These are phyloP conservation scores for Sthenelais limicola DNA, from an alignment of 2,888 invertebrate genomes.

Conservation along the genomic window DNA sequence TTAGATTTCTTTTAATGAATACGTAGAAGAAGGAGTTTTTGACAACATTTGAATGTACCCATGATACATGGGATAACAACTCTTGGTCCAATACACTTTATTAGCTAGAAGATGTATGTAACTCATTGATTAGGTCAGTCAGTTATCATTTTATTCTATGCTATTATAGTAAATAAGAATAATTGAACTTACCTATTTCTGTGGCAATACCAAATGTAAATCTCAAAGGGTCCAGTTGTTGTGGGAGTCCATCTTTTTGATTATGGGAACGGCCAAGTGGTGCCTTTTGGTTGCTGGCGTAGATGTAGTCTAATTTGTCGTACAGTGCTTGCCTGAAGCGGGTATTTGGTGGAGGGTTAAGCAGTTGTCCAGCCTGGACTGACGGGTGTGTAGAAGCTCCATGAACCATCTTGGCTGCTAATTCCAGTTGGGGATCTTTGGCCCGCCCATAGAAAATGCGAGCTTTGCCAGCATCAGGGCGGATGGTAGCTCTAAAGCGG, in stretches of 20 bases:
- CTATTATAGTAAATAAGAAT: too few relatives aligned
- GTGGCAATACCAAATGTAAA: constrained; percentile 68
- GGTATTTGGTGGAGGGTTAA: constrained; percentile 67
- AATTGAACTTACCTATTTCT: constrained; percentile 61
- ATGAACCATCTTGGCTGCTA: constrained; percentile 69
- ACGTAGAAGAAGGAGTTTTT: too few relatives aligned
- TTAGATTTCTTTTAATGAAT: too few relatives aligned
- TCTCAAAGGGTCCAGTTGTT: constrained; percentile 55
- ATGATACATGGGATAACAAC: too few relatives aligned
- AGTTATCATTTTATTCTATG: too few relatives aligned
- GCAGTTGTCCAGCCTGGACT: constrained; percentile 60
- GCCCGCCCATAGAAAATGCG: constrained; percentile 70
- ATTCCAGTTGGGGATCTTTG: constrained; percentile 66
- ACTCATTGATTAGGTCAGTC: too few relatives aligned
- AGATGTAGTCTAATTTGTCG: constrained; percentile 64
- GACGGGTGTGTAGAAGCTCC: constrained; percentile 64
- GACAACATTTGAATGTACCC: too few relatives aligned
- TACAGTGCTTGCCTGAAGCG: constrained; percentile 62
- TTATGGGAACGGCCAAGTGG: constrained; percentile 68
- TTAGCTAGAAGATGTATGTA: too few relatives aligned
- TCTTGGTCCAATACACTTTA: too few relatives aligned
- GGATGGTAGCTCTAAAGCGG: constrained; percentile 64
- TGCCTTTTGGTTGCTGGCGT: constrained; percentile 60
- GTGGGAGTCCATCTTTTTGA: constrained; percentile 61
- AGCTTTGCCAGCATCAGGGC: constrained; percentile 67